These are phyloP conservation scores for Gymnogyps californianus DNA, from an alignment of 2,113 vertebrate genomes.

Conservation along the genomic window DNA sequence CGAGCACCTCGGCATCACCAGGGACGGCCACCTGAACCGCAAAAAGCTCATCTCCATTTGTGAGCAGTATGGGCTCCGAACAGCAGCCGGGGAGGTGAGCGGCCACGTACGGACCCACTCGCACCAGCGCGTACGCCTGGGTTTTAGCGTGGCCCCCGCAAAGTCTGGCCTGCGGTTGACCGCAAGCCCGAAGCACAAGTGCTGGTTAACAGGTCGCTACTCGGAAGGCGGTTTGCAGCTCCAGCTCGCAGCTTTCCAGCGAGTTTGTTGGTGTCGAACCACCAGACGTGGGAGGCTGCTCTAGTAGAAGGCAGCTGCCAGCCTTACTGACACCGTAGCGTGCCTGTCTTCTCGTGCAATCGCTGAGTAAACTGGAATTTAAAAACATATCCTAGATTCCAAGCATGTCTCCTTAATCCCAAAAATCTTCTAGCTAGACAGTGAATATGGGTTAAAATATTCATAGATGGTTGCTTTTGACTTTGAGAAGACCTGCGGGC, in stretches of 20 bases:
- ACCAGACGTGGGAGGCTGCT: background rate
- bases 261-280: background rate
- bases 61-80: slow-evolving; percentile 79
- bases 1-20: slow-evolving; percentile 78
- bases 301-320: background rate
- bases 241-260: rapidly evolving
- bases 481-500: background rate
- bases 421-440: background rate
- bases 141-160: rapidly evolving
- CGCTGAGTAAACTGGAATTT: background rate
- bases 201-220: rapidly evolving
- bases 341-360: background rate
- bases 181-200: background rate
- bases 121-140: rapidly evolving
- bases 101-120: rapidly evolving
- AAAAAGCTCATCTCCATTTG: slow-evolving; percentile 83
- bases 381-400: slow-evolving; percentile 5
- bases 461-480: background rate
- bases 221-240: background rate
- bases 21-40: slow-evolving; percentile 78
- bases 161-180: background rate
- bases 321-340: rapidly evolving
- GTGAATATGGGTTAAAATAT: background rate
- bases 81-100: slow-evolving; percentile 59
- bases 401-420: background rate